A percentile compares a stretch with the other conserved stretches of the same genome.
These are phyloP conservation scores for Holothuria leucospilota DNA, from an alignment of 53 echinoderm and acorn worm species.

Conservation along the genomic window DNA sequence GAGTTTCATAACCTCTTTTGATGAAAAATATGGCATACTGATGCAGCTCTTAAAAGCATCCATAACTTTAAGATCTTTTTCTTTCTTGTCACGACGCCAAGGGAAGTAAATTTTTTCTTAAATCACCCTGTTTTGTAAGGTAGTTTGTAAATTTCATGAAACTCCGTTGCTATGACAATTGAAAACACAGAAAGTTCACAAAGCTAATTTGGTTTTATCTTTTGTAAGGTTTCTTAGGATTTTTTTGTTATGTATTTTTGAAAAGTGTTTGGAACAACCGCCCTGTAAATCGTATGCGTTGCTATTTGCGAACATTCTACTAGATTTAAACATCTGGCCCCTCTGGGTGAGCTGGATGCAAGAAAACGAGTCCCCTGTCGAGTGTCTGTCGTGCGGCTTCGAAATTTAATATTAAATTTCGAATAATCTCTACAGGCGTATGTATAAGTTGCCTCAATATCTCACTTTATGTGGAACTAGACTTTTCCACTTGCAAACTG, in stretches of 20 bases:
- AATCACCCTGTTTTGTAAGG: too few species aligned
- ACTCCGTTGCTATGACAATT: conserved; percentile 3
- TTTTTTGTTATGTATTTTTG: neutral
- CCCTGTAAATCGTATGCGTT: conserved; percentile 24
- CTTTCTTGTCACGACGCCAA: too few species aligned
- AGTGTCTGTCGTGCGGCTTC: conserved; percentile 18
- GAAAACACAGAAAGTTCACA: neutral
- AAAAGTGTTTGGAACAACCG: neutral
- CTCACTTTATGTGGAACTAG: too few species aligned
- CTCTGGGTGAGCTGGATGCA: conserved; percentile 17
- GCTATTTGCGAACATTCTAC: conserved; percentile 3
- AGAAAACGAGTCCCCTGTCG: conserved; percentile 12
- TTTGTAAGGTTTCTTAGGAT: neutral
- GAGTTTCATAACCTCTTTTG: too few species aligned
- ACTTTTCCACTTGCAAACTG: too few species aligned
- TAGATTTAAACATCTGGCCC: conserved; percentile 36
- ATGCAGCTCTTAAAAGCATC: too few species aligned
- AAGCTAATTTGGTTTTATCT: neutral
- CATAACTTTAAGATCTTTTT: too few species aligned
- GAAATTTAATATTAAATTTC: conserved; percentile 21
- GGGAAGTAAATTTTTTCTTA: too few species aligned
- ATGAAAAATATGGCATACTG: too few species aligned
- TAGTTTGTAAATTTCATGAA: too few species aligned
- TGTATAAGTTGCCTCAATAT: neutral
- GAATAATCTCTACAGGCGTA: conserved; percentile 29